phyloP scores from a whole-genome alignment of 2,888 invertebrate genomes.

The Harpalus rufipes region DNA sequence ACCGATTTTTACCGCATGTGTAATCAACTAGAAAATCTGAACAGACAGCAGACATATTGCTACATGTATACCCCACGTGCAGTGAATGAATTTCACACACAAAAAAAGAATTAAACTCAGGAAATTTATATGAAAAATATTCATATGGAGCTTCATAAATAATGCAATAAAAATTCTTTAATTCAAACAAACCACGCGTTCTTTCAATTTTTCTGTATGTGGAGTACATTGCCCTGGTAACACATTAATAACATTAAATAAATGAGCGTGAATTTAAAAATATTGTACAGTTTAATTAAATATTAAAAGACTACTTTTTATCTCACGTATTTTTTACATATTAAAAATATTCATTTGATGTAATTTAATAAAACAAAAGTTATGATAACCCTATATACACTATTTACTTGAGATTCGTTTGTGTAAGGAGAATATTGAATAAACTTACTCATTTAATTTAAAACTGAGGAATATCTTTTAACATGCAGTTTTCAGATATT shows the following conservation, averaged over 20 bases:
- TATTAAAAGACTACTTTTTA: neutral
- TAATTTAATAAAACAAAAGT: too few relatives aligned
- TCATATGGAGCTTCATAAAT: slow-evolving; percentile 25
- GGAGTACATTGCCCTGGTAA: slow-evolving; percentile 8
- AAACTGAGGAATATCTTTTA: too few relatives aligned
- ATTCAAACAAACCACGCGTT: slow-evolving; percentile 39
- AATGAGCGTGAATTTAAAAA: too few relatives aligned
- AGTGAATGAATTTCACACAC: neutral
- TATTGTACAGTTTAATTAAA: too few relatives aligned
- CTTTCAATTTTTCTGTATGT: slow-evolving; percentile 17
- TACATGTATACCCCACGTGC: slow-evolving; percentile 37
- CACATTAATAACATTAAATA: slow-evolving; percentile 23
- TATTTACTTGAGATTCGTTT: too few relatives aligned
- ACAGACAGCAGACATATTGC: slow-evolving; percentile 49
- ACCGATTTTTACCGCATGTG: slow-evolving; percentile 30
- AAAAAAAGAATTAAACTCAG: slow-evolving; percentile 35
- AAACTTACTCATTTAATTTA: too few relatives aligned
- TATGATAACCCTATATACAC: too few relatives aligned
- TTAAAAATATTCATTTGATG: neutral
- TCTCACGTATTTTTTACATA: neutral
- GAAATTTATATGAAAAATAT: slow-evolving; percentile 41
- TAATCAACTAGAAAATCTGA: slow-evolving; percentile 44
- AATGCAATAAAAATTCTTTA: slow-evolving; percentile 44
- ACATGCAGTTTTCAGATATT: too few relatives aligned
- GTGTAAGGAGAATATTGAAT: too few relatives aligned